phyloP scores from a whole-genome alignment of 2,113 vertebrate genomes.

The Numida meleagris region DNA sequence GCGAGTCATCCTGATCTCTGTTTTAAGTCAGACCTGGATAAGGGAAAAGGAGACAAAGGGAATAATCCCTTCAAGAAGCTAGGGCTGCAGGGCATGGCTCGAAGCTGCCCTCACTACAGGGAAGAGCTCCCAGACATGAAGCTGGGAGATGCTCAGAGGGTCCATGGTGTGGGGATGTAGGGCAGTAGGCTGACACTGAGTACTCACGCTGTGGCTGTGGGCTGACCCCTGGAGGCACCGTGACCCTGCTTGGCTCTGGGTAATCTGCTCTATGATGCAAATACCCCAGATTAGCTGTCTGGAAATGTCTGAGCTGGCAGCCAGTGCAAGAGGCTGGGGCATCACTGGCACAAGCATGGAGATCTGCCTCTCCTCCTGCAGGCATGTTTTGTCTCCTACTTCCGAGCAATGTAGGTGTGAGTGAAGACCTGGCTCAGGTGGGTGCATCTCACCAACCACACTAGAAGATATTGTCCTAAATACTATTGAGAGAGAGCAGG shows the following conservation, averaged over 20 bases:
- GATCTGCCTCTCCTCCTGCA: not conserved
- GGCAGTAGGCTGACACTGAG: not conserved
- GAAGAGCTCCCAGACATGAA: not conserved
- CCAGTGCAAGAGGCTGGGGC: not conserved
- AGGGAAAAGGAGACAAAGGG: conserved; percentile 41
- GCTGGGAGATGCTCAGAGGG: not conserved
- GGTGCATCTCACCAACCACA: conserved; percentile 68
- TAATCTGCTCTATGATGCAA: not conserved
- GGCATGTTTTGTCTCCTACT: conserved; percentile 71
- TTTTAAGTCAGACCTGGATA: conserved; percentile 37
- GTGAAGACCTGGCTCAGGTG: conserved; percentile 74
- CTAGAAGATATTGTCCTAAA: conserved; percentile 44
- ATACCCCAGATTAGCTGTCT: not conserved
- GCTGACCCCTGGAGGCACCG: not conserved
- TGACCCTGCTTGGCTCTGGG: not conserved
- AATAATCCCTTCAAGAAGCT: conserved; percentile 2
- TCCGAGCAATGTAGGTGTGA: conserved; percentile 72
- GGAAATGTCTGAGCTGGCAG: not conserved
- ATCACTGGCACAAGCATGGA: not conserved
- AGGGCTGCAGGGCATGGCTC: not conserved
- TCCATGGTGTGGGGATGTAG: not conserved
- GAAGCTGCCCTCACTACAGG: not conserved
- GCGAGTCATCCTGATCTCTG: conserved; percentile 24
- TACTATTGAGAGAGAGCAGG: conserved; percentile 2
- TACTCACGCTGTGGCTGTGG: not conserved